Base-by-base conservation (phyloP, 2,888 invertebrate species). In the Leptogaster cylindrica region DNA sequence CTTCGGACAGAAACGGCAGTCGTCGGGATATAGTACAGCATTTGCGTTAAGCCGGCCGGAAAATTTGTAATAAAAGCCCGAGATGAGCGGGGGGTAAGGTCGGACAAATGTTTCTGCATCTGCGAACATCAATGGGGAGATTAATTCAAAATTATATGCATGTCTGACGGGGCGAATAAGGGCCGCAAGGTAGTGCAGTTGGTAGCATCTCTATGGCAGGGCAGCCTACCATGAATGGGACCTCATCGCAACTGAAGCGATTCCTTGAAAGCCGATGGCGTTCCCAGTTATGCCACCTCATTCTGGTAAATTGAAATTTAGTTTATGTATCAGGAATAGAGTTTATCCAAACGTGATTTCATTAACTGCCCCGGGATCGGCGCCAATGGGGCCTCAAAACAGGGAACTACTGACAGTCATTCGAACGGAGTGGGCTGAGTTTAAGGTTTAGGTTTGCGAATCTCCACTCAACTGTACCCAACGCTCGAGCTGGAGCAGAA, bases 131-230 rank as follows among this genome's bases (percentile, higher is more conserved):
- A 41, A 41, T 41, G 18, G 41, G 18, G 41, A 41, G 18, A 41
- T 16, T 41, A 41, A 41, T 14, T 12, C 41, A 41, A 41, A 41
- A 41, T 41, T n/a, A 41, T 41, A 41, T 41, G 41, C 41, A 41
- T 41, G 41, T 41, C 41, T 41, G 41, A 41, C 41, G 7, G 2
- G 3, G 18, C 41, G 41, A 18, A 41, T 41, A 41, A 41, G 18
- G 41, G 16, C 14, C 18, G 18, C 41, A 41, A 14, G 41, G 41
- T 41, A 14, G 18, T 41, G 2, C 6, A 41, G 16, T 16, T 16
- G 41, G 18, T 14, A 7, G 41, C 5, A 14, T 7, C 14, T 41
- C 10, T 10, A 16, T 41, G 18, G 41, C 14, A 12, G 41, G 16
- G n/a, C 41, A 41, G 14, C 3, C 41, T 16, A 10, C 41, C 3